Percentiles rank a stretch among this genome's conserved stretches.
Evolutionary conservation across 2,888 invertebrate species (phyloP).

Genomic region (Hemaris fuciformis): DNA sequence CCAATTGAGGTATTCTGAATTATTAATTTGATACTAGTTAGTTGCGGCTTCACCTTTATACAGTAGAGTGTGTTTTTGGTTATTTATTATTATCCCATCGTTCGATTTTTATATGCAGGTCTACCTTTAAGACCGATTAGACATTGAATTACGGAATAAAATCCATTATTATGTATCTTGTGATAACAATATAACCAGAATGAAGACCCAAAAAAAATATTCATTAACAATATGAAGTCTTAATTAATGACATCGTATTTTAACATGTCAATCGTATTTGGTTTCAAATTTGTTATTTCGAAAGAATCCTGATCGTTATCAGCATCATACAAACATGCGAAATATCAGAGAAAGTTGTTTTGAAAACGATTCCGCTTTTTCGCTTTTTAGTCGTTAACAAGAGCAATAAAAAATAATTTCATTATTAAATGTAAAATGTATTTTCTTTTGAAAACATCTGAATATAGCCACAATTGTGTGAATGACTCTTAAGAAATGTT

Average conservation of each 20-base stretch:
- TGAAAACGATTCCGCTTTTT: conserved; percentile 1
- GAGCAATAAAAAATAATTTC: not conserved
- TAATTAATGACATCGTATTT: too few relatives aligned
- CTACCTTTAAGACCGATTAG: too few relatives aligned
- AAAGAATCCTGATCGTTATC: conserved; percentile 4
- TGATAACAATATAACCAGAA: too few relatives aligned
- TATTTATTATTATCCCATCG: too few relatives aligned
- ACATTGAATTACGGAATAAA: too few relatives aligned
- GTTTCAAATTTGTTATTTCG: not conserved
- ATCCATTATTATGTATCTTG: too few relatives aligned
- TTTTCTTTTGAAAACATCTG: not conserved
- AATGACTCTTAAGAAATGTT: not conserved
- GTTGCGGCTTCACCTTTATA: too few relatives aligned
- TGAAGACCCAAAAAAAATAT: too few relatives aligned
- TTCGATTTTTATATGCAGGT: too few relatives aligned
- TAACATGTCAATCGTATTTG: not conserved
- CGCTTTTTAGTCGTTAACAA: not conserved
- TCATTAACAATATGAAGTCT: too few relatives aligned
- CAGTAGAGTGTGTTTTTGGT: too few relatives aligned
- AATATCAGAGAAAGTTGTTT: conserved; percentile 5
- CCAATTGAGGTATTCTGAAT: too few relatives aligned
- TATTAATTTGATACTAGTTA: not conserved
- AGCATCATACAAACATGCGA: not conserved
- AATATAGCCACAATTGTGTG: not conserved
- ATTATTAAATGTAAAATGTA: not conserved